Evolutionary conservation across 2,888 invertebrate species (phyloP), one percentile per base, ranked within the genome.

Genomic region (Leucoma salicis): DNA sequence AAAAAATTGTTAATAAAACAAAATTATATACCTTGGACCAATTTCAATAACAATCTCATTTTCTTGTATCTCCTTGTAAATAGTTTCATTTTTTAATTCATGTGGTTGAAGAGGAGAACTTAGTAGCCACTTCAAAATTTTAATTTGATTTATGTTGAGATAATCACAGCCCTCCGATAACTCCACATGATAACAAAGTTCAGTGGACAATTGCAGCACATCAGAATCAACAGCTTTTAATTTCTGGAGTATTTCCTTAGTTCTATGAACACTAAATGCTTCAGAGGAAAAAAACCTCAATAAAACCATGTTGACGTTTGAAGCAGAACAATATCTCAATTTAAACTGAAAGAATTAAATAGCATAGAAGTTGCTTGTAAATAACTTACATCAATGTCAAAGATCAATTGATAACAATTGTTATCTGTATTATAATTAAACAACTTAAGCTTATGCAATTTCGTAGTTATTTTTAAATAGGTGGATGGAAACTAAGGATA

Each of bases 101-200:
- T 92, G 79, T 0, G 92, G 91, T 46, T 92, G 83, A 33, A 95
- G 92, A 0, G 94, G 94, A 27, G 94, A 93, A 57, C 92, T 92
- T 1, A 98, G 83, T 5, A 97, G 90, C 97, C 97, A 97, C 68
- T 92, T 90, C 38, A 97, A 70, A 43, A 93, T 90, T 46, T 91
- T 83, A 24, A 92, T 87, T 58, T 95, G 94, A 43, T 92, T 88
- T 16, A 89, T 77, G 28, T 86, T 90, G 28, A 95, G 79, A 52
- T 78, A 75, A 44, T 88, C 78, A 56, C 82, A 79, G 25, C 82
- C 81, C 44, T 89, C 84, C 13, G 66, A 74, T 14, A 92, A 78
- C 75, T 95, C 95, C 44, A 97, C 91, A 76, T 97, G 95, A 80
- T 94, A 97, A 82, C 97, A 97, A 51, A 93, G 86, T 83, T 97